phyloP scores from a whole-genome alignment of 2,797 vertebrate genomes.

The Manis crassicaudata region DNA sequence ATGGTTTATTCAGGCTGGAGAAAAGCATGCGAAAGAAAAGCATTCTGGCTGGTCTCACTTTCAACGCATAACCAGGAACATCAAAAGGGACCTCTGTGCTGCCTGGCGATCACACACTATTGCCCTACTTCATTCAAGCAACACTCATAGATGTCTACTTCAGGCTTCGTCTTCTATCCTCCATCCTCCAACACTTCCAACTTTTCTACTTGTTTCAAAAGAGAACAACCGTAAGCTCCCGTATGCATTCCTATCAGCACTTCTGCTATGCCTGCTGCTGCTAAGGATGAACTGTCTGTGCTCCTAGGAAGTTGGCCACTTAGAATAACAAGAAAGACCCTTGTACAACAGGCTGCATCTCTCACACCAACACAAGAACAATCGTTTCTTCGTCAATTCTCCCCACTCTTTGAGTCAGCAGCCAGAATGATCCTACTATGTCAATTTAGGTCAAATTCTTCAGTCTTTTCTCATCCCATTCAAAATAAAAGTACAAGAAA shows the following conservation, averaged over 20 bases:
- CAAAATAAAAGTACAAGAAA: background rate
- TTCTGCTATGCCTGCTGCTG: background rate
- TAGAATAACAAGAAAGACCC: too few species aligned
- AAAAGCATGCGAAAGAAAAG: background rate
- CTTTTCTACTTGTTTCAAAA: background rate
- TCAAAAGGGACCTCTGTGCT: background rate
- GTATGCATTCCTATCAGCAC: background rate
- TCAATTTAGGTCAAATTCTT: conserved; percentile 19
- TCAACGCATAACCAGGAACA: too few species aligned
- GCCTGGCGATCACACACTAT: background rate
- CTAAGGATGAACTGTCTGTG: background rate
- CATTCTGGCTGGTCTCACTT: background rate
- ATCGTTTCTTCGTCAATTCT: background rate
- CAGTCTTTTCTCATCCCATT: background rate
- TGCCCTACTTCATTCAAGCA: background rate
- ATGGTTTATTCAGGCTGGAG: background rate
- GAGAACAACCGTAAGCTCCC: background rate
- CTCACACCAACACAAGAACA: background rate
- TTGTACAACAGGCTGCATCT: background rate
- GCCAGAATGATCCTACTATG: background rate
- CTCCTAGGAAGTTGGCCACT: background rate
- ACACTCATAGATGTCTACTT: background rate
- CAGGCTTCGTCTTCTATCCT: background rate
- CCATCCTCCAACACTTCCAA: background rate
- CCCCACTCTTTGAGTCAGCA: background rate